phyloP scores from a whole-genome alignment of 2,113 vertebrate genomes.

The Turnix velox region DNA sequence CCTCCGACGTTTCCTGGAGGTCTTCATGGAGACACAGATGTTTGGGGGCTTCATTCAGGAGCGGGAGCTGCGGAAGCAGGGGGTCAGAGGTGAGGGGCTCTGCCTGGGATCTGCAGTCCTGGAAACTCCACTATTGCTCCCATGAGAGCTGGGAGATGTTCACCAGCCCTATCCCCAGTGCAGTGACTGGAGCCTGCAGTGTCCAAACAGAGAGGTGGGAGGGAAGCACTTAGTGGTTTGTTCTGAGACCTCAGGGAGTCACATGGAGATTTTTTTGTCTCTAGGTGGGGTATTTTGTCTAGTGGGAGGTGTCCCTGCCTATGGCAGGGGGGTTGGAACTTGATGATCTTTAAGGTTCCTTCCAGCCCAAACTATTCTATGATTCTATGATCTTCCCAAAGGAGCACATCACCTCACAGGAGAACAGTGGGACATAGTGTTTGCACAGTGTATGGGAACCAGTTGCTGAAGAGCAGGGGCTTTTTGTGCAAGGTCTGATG shows the following conservation, averaged over 20 bases:
- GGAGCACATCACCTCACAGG: background rate
- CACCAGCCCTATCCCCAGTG: background rate
- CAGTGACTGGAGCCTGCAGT: background rate
- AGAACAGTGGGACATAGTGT: background rate
- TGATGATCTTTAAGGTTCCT: too few species aligned
- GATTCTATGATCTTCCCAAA: background rate
- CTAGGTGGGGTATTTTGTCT: too few species aligned
- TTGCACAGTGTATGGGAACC: background rate
- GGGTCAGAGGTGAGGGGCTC: slow-evolving; percentile 79
- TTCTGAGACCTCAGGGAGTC: background rate
- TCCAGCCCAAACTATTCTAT: too few species aligned
- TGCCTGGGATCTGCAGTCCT: background rate
- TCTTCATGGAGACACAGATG: slow-evolving; percentile 97
- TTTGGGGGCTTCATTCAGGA: slow-evolving; percentile 93
- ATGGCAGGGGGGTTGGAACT: too few species aligned
- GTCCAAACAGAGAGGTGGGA: background rate
- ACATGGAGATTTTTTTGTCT: background rate
- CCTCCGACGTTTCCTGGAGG: slow-evolving; percentile 88
- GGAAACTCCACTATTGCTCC: background rate
- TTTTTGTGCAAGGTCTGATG: background rate
- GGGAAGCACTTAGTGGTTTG: background rate
- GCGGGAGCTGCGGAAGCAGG: slow-evolving; percentile 85
- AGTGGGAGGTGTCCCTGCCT: too few species aligned
- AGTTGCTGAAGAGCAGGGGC: background rate
- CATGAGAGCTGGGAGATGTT: accelerated